phyloP scores from a whole-genome alignment of 92 coral and sea anemone species.

The Porites lobata region DNA sequence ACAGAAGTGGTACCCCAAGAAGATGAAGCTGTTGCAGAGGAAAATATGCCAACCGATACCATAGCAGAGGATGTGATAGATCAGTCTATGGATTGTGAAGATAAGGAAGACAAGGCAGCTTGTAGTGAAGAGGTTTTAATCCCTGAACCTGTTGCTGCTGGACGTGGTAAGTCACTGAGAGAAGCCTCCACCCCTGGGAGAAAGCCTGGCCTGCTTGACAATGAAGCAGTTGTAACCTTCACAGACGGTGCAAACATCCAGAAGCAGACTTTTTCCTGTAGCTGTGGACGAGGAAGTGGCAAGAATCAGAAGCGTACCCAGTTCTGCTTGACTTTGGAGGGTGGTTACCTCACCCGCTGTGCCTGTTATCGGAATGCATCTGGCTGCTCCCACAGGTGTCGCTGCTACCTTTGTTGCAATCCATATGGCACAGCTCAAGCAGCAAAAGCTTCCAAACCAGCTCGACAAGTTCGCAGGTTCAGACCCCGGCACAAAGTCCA shows the following conservation, averaged over 20 bases:
- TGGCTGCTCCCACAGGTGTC: conserved; percentile 74
- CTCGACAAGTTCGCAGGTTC: conserved; percentile 47
- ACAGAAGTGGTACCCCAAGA: conserved; percentile 3
- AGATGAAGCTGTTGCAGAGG: conserved; percentile 10
- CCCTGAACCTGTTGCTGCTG: neutral
- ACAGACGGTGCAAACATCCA: conserved; percentile 25
- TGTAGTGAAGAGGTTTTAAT: neutral
- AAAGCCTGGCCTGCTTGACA: conserved; percentile 9
- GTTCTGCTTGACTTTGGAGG: conserved; percentile 71
- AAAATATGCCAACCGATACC: neutral
- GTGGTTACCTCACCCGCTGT: conserved; percentile 74
- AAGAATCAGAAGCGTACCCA: conserved; percentile 65
- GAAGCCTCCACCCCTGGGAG: conserved; percentile 13
- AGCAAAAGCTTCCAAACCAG: conserved; percentile 48
- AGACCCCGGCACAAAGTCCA: conserved; percentile 80
- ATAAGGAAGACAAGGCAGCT: neutral
- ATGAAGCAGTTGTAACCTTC: conserved; percentile 21
- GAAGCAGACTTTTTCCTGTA: conserved; percentile 51
- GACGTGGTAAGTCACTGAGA: neutral
- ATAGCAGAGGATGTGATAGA: conserved; percentile 13
- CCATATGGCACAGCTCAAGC: conserved; percentile 77
- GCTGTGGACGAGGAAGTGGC: conserved; percentile 81
- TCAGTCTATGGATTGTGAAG: conserved; percentile 31
- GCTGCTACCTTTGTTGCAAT: conserved; percentile 77
- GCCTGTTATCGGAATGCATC: conserved; percentile 78